Conservation (phyloP, 2,888 invertebrate genomes). For the Keiferia lycopersicella region DNA sequence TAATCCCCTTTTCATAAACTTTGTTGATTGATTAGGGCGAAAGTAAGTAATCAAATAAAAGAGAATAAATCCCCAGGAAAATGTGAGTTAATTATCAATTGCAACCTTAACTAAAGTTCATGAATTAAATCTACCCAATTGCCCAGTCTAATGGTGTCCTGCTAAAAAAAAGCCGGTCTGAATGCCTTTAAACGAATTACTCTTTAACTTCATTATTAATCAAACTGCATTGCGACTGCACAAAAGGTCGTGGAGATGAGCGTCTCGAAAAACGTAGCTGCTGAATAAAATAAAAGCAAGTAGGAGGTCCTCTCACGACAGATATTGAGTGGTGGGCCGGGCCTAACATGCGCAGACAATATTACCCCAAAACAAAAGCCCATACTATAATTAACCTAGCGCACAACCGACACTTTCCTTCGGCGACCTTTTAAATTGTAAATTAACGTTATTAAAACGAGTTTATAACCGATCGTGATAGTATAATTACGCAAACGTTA, state of each 20-base stretch:
- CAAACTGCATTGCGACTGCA: slow-evolving; percentile 76
- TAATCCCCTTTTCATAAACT: too few relatives aligned
- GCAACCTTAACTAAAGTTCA: not conserved
- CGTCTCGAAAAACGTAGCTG: slow-evolving; percentile 59
- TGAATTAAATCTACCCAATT: not conserved
- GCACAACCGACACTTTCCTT: slow-evolving; percentile 68
- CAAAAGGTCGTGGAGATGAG: slow-evolving; percentile 59
- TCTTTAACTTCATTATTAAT: slow-evolving; percentile 65
- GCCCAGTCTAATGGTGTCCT: slow-evolving; percentile 6
- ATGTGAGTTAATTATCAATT: not conserved
- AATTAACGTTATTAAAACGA: slow-evolving; percentile 77
- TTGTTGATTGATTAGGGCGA: too few relatives aligned
- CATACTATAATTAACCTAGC: slow-evolving; percentile 63
- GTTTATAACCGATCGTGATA: slow-evolving; percentile 72
- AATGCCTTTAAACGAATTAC: slow-evolving; percentile 25
- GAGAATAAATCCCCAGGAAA: not conserved
- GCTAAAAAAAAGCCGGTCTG: slow-evolving; percentile 11
- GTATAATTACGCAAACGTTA: slow-evolving; percentile 80
- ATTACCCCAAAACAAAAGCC: slow-evolving; percentile 58
- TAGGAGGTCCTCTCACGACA: slow-evolving; percentile 78
- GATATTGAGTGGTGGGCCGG: slow-evolving; percentile 81
- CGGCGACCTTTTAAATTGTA: slow-evolving; percentile 67
- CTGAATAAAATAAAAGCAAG: slow-evolving; percentile 79
- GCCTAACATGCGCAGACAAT: slow-evolving; percentile 79
- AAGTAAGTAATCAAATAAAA: too few relatives aligned